Evolutionary conservation across 1,140 invertebrate genomes (phyloP).

Genomic region (Manduca sexta): DNA sequence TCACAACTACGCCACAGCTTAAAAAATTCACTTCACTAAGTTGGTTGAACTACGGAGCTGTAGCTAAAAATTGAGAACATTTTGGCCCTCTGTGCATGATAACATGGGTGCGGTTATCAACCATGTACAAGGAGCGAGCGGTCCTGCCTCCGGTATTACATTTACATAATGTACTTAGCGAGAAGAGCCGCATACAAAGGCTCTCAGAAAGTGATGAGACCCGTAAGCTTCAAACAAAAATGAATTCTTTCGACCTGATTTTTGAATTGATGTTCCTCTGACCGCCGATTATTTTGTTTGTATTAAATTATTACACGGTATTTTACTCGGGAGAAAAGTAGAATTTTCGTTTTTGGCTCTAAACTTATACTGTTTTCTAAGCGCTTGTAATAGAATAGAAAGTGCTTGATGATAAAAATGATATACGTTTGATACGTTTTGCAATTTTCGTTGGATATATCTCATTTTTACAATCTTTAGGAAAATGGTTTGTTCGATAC

Average conservation of each 20-base stretch:
- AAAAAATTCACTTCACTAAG: constrained; percentile 9
- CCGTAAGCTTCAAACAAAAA: constrained; percentile 32
- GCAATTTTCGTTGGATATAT: neutral
- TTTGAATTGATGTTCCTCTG: constrained; percentile 29
- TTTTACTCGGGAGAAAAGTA: constrained; percentile 27
- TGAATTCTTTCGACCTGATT: constrained; percentile 27
- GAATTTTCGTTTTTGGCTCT: constrained; percentile 21
- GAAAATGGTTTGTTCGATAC: too few relatives aligned
- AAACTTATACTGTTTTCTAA: constrained; percentile 23
- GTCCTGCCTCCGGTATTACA: constrained; percentile 52
- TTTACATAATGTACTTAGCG: constrained; percentile 61
- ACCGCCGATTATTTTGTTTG: constrained; percentile 20
- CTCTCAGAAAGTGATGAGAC: constrained; percentile 43
- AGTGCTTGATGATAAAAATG: neutral
- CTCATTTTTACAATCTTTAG: neutral
- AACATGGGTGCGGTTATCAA: constrained; percentile 46
- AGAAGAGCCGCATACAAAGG: constrained; percentile 51
- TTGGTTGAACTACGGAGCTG: too few relatives aligned
- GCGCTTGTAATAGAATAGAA: constrained; percentile 13
- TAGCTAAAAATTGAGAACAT: neutral
- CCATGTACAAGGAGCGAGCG: constrained; percentile 30
- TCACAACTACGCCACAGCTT: constrained; percentile 5
- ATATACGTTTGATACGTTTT: neutral
- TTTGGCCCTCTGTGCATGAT: constrained; percentile 26
- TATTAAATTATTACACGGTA: constrained; percentile 45